A percentile compares a stretch with the other conserved stretches of the same genome.
phyloP scores from a whole-genome alignment of 2,888 invertebrate species.

The Cheilosia pagana region DNA sequence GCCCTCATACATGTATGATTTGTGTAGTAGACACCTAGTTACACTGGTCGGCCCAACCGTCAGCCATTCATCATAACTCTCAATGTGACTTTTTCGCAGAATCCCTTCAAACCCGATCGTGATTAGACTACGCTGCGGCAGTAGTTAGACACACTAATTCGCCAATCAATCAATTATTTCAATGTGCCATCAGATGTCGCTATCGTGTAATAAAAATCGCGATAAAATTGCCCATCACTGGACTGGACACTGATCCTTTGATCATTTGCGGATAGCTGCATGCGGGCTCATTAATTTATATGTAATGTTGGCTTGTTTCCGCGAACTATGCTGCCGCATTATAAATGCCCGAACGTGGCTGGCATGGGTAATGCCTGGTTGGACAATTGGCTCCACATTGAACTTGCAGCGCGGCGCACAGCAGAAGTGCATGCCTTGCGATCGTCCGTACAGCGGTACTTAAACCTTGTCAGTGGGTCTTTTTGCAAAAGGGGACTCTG shows the following conservation, averaged over 20 bases:
- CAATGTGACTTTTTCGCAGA: slow-evolving; percentile 20
- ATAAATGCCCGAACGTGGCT: slow-evolving; percentile 68
- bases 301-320: slow-evolving; percentile 72
- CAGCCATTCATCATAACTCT: slow-evolving; percentile 53
- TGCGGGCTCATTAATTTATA: slow-evolving; percentile 74
- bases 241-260: slow-evolving; percentile 61
- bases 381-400: slow-evolving; percentile 73
- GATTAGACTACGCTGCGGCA: slow-evolving; percentile 58
- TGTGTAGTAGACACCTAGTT: slow-evolving; percentile 54
- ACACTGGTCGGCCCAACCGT: slow-evolving; percentile 35
- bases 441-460: slow-evolving; percentile 67
- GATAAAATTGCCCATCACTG: slow-evolving; percentile 66
- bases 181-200: slow-evolving; percentile 71
- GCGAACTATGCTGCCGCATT: slow-evolving; percentile 71
- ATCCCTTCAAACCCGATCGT: slow-evolving; percentile 54
- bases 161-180: slow-evolving; percentile 72
- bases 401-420: slow-evolving; percentile 51
- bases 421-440: slow-evolving; percentile 39
- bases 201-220: slow-evolving; percentile 72
- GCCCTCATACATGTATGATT: slow-evolving; percentile 19
- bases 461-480: slow-evolving; percentile 66
- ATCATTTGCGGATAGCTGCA: slow-evolving; percentile 66
- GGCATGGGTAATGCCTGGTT: slow-evolving; percentile 59
- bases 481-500: slow-evolving; percentile 28
- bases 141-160: slow-evolving; percentile 51